A percentile compares a stretch with the other conserved stretches of the same genome.
Evolutionary conservation across 2,888 invertebrate species (phyloP).

Genomic region (Drosophila multiciliata): DNA sequence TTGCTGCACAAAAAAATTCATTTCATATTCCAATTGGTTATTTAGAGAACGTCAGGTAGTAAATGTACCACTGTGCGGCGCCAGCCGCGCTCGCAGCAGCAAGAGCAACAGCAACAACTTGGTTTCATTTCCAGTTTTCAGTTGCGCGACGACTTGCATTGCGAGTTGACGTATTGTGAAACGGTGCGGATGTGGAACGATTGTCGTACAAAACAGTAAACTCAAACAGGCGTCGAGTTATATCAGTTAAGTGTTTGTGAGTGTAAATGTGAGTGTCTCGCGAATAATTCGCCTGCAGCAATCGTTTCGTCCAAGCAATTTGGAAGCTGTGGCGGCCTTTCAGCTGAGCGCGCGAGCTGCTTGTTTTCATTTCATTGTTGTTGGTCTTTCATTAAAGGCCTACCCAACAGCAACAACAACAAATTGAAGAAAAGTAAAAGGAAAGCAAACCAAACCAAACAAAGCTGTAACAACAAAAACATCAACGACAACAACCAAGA

Average conservation of each 20-base stretch:
- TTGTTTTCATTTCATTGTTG: slow-evolving; percentile 55
- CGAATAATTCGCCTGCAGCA: slow-evolving; percentile 68
- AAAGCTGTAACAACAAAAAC: slow-evolving; percentile 48
- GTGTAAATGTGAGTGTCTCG: slow-evolving; percentile 53
- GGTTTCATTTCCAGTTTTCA: slow-evolving; percentile 72
- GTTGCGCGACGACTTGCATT: slow-evolving; percentile 82
- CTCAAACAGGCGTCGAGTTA: slow-evolving; percentile 50
- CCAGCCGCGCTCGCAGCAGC: slow-evolving; percentile 35
- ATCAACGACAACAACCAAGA: slow-evolving; percentile 37
- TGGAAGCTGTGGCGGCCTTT: slow-evolving; percentile 36
- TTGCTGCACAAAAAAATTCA: neutral
- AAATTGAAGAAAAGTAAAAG: slow-evolving; percentile 42
- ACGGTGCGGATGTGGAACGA: slow-evolving; percentile 32
- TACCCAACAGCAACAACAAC: slow-evolving; percentile 27
- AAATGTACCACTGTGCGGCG: slow-evolving; percentile 45
- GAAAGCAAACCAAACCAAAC: slow-evolving; percentile 55
- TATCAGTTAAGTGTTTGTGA: slow-evolving; percentile 25
- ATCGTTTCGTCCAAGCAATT: slow-evolving; percentile 46
- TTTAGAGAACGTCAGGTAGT: neutral
- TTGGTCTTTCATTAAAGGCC: slow-evolving; percentile 61
- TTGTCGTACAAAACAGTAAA: slow-evolving; percentile 29
- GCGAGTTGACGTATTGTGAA: slow-evolving; percentile 61
- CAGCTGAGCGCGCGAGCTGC: slow-evolving; percentile 32
- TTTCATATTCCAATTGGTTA: neutral
- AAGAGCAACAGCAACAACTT: slow-evolving; percentile 59